Base-by-base conservation (phyloP, 2,888 invertebrate species). In the Eulithis prunata region DNA sequence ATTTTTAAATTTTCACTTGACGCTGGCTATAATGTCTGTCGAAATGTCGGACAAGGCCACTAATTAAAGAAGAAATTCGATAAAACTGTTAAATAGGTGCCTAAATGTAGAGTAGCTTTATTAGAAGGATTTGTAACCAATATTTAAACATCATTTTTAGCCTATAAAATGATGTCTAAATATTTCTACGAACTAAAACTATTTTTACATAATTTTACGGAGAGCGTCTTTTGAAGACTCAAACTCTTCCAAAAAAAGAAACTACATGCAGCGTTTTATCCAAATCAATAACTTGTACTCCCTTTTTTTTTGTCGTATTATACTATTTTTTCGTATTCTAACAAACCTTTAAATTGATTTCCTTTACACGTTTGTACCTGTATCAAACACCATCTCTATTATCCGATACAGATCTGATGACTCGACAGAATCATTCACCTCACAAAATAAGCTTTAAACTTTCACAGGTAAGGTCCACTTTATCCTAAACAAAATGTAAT, bases 341-440 rank as follows among this genome's bases (percentile, higher is more conserved):
- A 64, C 61, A 67, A 63, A 67, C 61, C 61, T 64, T 68, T 58
- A 64, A 64, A 68, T 68, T 68, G 68, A 68, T 68, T 68, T 68
- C 61, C 68, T 68, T 62, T 64, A 68, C 69, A 65, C 65, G 66
- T 71, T 70, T 69, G 66, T 69, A 65, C 67, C 64, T 62, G 58
- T 61, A 73, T 73, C 73, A 55, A 68, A 73, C 73, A 71, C 73
- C 71, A 71, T 73, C 71, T 69, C 54, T 68, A 64, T 68, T 69
- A 69, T 69, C 57, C 65, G 65, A 66, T 69, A 69, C 54, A 62
- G 38, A 69, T 69, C 69, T 65, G 62, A 60, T 69, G 69, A 69
- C 65, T 65, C 14, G 45, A 46, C 69, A 60, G 14, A 57, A 56
- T 46, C 45, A 28, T 14, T 10, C 28, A 57, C n/a, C 21, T 32